Evolutionary conservation across 2,888 invertebrate genomes (phyloP), one percentile per base, ranked within the genome.

Genomic region (Drosophila sordidapex): DNA sequence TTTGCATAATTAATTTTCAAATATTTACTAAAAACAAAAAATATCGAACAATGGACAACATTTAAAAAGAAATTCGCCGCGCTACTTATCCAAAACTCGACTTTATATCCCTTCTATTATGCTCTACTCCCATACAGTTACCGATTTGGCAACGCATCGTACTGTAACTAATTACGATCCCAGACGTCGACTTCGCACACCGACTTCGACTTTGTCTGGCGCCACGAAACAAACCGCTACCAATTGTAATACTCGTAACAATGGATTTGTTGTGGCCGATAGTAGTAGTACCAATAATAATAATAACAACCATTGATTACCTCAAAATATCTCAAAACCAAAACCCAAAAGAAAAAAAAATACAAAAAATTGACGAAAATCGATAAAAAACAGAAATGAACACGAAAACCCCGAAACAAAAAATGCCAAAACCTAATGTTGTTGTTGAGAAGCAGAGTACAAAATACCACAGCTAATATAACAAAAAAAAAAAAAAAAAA

Each of bases 261-360:
- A 91, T 91, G 91, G 91, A 92, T 92, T 89, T 88, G 90, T 85
- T 82, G 84, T 92, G 86, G 91, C 91, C 83, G 91, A 90, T 90
- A 92, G 91, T 91, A 88, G 90, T 91, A 92, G 90, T 87, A 82
- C 59, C 89, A 76, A 70, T 74, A 83, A 76, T 72, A 73, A 54
- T 62, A 69, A 78, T 71, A 81, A 69, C 72, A 71, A 78, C 70
- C 77, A 76, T 81, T 78, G 63, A 78, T 58, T 81, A 81, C 77
- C 78, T 78, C 81, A 52, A 82, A 68, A 59, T 70, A 62, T 62
- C 65, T 36, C 13, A 38, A 69, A 69, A 49, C 61, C 60, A 63
- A 66, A 38, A 38, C 56, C 57, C 56, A 56, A 49, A 48, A 51
- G 31, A 8, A 31, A 15, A 36, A 46, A 27, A 2, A 21, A 21